These are phyloP conservation scores for Microtus richardsoni DNA, from an alignment of 2,113 vertebrate species.

Conservation along the genomic window DNA sequence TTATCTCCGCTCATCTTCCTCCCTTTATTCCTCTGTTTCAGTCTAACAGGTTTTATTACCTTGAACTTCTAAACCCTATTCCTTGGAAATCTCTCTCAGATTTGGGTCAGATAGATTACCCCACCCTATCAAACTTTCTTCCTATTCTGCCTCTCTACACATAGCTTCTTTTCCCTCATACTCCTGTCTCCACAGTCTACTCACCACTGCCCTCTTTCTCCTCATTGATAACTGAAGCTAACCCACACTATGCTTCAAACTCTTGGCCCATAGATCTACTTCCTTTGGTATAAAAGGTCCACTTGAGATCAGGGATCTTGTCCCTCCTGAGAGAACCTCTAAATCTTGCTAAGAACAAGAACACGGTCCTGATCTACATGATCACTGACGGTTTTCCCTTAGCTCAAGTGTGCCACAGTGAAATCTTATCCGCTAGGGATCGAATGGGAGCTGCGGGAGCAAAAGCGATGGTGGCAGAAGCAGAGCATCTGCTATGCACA, in stretches of 20 bases:
- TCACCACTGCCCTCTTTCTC: not conserved
- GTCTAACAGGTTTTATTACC: not conserved
- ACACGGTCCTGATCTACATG: not conserved
- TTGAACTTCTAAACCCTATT: not conserved
- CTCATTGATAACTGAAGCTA: not conserved
- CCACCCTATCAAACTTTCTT: not conserved
- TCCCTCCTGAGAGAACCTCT: not conserved
- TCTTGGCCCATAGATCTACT: not conserved
- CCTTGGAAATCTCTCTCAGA: not conserved
- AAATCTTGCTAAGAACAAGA: not conserved
- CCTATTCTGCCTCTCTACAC: not conserved
- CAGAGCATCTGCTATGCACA: not conserved
- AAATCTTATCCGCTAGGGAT: not conserved
- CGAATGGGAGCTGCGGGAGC: not conserved
- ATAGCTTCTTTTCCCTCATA: not conserved
- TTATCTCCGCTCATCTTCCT: not conserved
- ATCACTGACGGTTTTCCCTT: not conserved
- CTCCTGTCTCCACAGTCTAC: not conserved
- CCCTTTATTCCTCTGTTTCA: not conserved
- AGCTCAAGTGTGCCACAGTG: not conserved
- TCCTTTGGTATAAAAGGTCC: not conserved
- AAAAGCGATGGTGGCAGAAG: not conserved
- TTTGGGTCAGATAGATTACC: not conserved
- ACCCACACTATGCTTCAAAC: not conserved
- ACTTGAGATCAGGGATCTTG: not conserved